phyloP scores from a whole-genome alignment of 2,888 invertebrate species.

The Bombylius major region DNA sequence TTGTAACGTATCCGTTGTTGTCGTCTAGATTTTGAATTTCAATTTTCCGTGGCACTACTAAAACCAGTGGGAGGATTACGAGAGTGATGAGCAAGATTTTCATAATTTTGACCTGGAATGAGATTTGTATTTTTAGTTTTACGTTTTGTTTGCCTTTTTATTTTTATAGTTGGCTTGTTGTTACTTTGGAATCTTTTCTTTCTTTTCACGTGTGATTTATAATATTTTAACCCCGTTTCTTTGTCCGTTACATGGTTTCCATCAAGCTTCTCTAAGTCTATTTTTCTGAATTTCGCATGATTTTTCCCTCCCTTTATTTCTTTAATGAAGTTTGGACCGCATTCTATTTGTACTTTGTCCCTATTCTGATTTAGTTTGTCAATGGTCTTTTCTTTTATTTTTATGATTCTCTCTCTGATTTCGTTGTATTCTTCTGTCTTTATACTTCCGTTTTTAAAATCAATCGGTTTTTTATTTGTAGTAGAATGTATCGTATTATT shows the following conservation, averaged over 20 bases:
- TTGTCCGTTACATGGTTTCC: constrained; percentile 10
- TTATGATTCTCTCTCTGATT: constrained; percentile 6
- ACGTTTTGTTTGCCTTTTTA: neutral
- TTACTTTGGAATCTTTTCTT: constrained; percentile 12
- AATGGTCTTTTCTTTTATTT: too few species aligned
- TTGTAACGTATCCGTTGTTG: too few species aligned
- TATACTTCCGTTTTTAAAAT: constrained; percentile 14
- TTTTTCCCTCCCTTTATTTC: neutral
- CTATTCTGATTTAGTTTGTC: constrained; percentile 2
- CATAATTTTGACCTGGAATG: neutral
- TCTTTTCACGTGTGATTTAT: constrained; percentile 12
- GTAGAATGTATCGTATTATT: neutral
- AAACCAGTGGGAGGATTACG: too few species aligned
- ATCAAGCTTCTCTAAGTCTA: constrained; percentile 8
- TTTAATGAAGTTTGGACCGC: neutral
- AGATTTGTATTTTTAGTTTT: neutral
- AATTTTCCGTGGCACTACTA: too few species aligned
- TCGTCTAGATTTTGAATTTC: too few species aligned
- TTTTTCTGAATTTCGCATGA: constrained; percentile 13
- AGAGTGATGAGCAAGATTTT: too few species aligned
- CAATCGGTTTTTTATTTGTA: constrained; percentile 6
- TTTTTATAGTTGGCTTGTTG: constrained; percentile 8
- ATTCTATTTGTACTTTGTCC: neutral
- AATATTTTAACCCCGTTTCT: constrained; percentile 12
- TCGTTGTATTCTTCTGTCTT: constrained; percentile 7